phyloP scores from a whole-genome alignment of 2,797 vertebrate species.

The Nannoperca obscura region DNA sequence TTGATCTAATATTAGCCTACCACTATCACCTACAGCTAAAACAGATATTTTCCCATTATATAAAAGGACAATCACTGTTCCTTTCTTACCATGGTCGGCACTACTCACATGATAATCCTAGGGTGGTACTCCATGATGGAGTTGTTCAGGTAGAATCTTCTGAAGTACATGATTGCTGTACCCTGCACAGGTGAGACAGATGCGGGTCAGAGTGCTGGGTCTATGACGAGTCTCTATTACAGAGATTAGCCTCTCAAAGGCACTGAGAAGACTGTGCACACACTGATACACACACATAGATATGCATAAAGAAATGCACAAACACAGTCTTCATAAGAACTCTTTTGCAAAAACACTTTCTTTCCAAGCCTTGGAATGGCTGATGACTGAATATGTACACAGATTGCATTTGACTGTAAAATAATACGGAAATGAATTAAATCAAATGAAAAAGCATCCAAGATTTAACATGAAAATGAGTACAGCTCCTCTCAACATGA shows the following conservation, averaged over 20 bases:
- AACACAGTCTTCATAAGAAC: constrained; percentile 87
- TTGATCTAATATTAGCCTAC: not conserved
- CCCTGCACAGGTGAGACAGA: constrained; percentile 83
- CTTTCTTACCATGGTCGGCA: not conserved
- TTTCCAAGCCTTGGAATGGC: constrained; percentile 86
- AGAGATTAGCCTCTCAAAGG: constrained; percentile 90
- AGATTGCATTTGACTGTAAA: constrained; percentile 86
- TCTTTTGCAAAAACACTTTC: constrained; percentile 84
- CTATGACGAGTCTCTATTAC: constrained; percentile 96
- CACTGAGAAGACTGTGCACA: constrained; percentile 80
- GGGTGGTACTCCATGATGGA: constrained; percentile 98
- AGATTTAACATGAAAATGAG: constrained; percentile 73
- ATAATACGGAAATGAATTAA: constrained; percentile 79
- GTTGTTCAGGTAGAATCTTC: constrained; percentile 97
- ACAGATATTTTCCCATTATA: no score
- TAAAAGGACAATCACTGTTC: not conserved
- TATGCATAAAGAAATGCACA: constrained; percentile 72
- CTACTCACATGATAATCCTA: constrained; percentile 95
- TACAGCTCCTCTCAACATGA: constrained; percentile 55
- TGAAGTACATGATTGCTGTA: constrained; percentile 96
- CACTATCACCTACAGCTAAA: no score
- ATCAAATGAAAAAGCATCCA: constrained; percentile 67
- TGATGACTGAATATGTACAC: constrained; percentile 82
- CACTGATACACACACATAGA: constrained; percentile 43
- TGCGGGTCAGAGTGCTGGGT: constrained; percentile 91